Evolutionary conservation across 1,140 invertebrate genomes (phyloP).

Genomic region (Micrasema longulum): DNA sequence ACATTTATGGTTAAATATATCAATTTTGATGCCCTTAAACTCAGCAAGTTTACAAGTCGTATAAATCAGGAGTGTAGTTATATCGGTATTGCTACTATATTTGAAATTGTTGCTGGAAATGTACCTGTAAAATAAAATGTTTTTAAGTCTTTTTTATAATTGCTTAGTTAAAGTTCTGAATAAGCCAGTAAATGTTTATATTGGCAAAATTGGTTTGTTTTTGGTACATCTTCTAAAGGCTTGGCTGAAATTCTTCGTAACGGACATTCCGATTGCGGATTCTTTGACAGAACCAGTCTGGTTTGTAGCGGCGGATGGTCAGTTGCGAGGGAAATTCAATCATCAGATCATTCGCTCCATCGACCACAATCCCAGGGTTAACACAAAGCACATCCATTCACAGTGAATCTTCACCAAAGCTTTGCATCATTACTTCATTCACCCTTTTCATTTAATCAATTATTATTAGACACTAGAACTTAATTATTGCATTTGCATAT

Average conservation of each 20-base stretch:
- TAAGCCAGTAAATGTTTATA: constrained; percentile 24
- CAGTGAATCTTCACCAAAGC: constrained; percentile 36
- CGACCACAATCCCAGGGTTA: constrained; percentile 41
- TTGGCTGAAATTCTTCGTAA: constrained; percentile 70
- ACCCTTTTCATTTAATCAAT: no score
- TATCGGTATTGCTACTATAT: no score
- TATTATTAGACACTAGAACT: no score
- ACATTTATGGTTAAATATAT: no score
- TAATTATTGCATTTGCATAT: no score
- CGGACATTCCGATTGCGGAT: constrained; percentile 65
- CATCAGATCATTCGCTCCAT: constrained; percentile 53
- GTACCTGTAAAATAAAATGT: no score
- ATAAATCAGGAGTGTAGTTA: no score
- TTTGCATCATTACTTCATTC: constrained; percentile 27
- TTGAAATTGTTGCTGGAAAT: no score
- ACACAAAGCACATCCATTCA: constrained; percentile 36
- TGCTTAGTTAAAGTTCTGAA: no score
- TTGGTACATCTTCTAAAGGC: constrained; percentile 59
- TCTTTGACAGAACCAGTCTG: constrained; percentile 64
- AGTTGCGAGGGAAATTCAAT: constrained; percentile 50
- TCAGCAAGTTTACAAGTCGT: no score
- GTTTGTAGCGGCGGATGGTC: constrained; percentile 57
- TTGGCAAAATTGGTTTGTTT: constrained; percentile 54
- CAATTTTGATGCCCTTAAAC: no score
- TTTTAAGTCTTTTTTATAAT: neutral